Evolutionary conservation across 2,888 invertebrate genomes (phyloP).

Genomic region (Oxytorus armatus): DNA sequence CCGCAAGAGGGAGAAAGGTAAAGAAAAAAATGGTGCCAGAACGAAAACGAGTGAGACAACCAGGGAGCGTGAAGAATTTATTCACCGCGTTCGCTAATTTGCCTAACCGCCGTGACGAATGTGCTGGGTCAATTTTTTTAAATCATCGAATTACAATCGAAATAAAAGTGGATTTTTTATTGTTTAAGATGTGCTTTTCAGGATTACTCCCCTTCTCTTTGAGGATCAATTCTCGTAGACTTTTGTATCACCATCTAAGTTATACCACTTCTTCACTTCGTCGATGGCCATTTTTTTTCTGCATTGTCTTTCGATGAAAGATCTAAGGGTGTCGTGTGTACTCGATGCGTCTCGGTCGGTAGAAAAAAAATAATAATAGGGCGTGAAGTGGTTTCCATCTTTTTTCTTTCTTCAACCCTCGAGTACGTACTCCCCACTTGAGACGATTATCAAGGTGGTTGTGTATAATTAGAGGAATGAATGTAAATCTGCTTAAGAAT

Average conservation of each 20-base stretch:
- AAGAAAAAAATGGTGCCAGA: too few relatives aligned
- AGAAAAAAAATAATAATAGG: conserved; percentile 17
- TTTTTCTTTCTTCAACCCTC: conserved; percentile 37
- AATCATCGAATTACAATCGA: too few relatives aligned
- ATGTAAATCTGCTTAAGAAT: conserved; percentile 22
- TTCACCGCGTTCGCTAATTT: conserved; percentile 78
- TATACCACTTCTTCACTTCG: background rate
- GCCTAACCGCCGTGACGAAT: conserved; percentile 77
- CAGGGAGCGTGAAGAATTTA: conserved; percentile 78
- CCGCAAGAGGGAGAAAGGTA: background rate
- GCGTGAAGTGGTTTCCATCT: conserved; percentile 10
- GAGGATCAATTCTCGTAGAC: background rate
- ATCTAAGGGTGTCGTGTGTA: conserved; percentile 27
- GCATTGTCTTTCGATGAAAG: conserved; percentile 33
- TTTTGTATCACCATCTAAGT: background rate
- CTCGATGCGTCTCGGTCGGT: conserved; percentile 21
- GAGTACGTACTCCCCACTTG: conserved; percentile 19
- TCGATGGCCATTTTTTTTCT: conserved; percentile 50
- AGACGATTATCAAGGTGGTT: conserved; percentile 36
- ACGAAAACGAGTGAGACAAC: conserved; percentile 63
- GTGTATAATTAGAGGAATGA: conserved; percentile 36
- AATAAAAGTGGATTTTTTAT: too few relatives aligned
- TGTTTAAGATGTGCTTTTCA: too few relatives aligned
- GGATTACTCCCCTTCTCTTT: conserved; percentile 9
- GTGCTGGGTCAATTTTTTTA: conserved; percentile 1